Evolutionary conservation across 2,888 invertebrate species (phyloP).

Genomic region (Agriopis aurantiaria): DNA sequence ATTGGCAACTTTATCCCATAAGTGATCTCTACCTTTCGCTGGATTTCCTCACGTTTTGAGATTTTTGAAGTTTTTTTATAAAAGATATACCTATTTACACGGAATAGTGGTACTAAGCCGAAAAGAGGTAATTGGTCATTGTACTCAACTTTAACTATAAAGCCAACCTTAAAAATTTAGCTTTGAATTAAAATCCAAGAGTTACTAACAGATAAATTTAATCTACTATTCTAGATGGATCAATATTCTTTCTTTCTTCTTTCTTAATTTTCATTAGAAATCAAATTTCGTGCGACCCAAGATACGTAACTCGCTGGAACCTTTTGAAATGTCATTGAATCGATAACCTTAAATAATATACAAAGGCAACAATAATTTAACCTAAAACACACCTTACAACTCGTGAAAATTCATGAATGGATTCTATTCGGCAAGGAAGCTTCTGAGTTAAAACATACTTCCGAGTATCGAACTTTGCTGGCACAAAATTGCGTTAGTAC

Average conservation of each 20-base stretch:
- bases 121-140: too few species aligned
- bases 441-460: constrained; percentile 23
- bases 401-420: constrained; percentile 22
- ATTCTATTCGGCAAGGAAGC: constrained; percentile 6
- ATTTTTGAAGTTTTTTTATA: too few species aligned
- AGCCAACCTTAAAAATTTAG: too few species aligned
- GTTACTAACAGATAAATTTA: background rate
- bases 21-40: too few species aligned
- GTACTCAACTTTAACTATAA: too few species aligned
- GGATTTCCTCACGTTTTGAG: too few species aligned
- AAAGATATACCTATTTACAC: too few species aligned
- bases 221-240: background rate
- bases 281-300: background rate
- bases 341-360: constrained; percentile 12
- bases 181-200: background rate
- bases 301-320: background rate
- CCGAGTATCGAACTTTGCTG: constrained; percentile 6
- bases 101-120: too few species aligned
- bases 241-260: background rate
- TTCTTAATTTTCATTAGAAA: background rate
- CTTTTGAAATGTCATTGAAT: constrained; percentile 1
- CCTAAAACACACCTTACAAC: constrained; percentile 6
- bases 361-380: constrained; percentile 10
- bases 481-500: constrained; percentile 8
- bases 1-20: too few species aligned